Evolutionary conservation across 2,888 invertebrate genomes (phyloP).

Genomic region (Itoplectis maculator): DNA sequence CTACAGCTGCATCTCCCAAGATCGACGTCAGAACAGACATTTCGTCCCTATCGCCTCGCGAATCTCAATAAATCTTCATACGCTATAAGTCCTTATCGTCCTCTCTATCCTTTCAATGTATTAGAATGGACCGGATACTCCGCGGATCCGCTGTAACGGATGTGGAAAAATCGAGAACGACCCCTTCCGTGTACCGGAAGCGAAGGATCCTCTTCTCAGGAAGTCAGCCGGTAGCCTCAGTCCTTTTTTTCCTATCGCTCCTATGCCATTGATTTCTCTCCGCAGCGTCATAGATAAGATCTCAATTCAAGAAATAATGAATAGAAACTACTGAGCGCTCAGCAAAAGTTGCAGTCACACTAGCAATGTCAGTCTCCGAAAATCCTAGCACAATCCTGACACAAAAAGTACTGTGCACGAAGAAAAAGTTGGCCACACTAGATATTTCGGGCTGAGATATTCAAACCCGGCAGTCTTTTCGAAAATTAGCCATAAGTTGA

Average conservation of each 20-base stretch:
- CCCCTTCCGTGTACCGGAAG: slow-evolving; percentile 14
- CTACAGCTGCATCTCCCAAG: neutral
- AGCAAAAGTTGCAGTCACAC: neutral
- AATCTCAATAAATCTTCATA: slow-evolving; percentile 59
- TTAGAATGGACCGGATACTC: slow-evolving; percentile 49
- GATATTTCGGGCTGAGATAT: neutral
- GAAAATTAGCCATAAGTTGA: too few species aligned
- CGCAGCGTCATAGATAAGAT: neutral
- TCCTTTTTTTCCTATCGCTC: slow-evolving; percentile 16
- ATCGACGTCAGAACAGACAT: slow-evolving; percentile 29
- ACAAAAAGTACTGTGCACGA: neutral
- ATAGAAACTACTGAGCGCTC: too few species aligned
- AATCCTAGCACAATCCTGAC: too few species aligned
- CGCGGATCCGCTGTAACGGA: slow-evolving; percentile 10
- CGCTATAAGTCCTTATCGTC: slow-evolving; percentile 53
- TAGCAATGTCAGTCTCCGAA: neutral
- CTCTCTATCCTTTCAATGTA: slow-evolving; percentile 22
- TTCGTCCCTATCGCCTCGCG: slow-evolving; percentile 14
- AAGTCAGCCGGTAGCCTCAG: slow-evolving; percentile 37
- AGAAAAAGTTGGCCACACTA: neutral
- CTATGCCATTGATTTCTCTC: neutral
- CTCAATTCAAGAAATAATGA: neutral
- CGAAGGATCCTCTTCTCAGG: slow-evolving; percentile 21
- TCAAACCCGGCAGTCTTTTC: neutral
- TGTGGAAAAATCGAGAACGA: slow-evolving; percentile 7